These are phyloP conservation scores for Donacobius atricapilla DNA, from an alignment of 2,113 vertebrate genomes.

Conservation along the genomic window DNA sequence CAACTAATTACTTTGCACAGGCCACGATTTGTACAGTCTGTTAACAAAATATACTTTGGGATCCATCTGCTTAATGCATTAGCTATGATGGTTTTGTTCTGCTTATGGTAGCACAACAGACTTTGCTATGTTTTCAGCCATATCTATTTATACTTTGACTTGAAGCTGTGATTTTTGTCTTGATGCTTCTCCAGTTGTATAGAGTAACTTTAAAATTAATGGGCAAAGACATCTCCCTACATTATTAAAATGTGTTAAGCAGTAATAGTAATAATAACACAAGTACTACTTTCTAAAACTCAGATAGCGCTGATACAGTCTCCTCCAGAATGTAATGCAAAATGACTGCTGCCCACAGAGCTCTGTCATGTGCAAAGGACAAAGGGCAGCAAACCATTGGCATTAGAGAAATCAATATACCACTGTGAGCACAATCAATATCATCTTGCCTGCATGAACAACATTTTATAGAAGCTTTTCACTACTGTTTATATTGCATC, in stretches of 20 bases:
- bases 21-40: not conserved
- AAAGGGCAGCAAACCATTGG: not conserved
- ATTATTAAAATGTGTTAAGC: not conserved
- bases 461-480: not conserved
- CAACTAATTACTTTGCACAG: not conserved
- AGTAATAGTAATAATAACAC: not conserved
- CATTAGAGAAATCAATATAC: not conserved
- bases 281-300: not conserved
- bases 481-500: not conserved
- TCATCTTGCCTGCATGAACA: fast-evolving
- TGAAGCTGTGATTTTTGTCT: constrained; percentile 53
- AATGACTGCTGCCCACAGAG: not conserved
- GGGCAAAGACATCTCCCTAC: not conserved
- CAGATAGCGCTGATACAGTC: not conserved
- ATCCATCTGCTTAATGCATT: constrained; percentile 48
- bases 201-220: not conserved
- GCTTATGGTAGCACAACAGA: constrained; percentile 31
- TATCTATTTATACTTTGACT: constrained; percentile 37
- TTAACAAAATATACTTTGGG: constrained; percentile 16
- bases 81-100: constrained; percentile 44
- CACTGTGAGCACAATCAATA: not conserved
- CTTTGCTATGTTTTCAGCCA: constrained; percentile 39
- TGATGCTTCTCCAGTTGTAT: not conserved
- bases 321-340: not conserved
- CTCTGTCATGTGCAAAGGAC: not conserved